Evolutionary conservation across 1,140 invertebrate species (phyloP).

Genomic region (Harlomillsia oculata): DNA sequence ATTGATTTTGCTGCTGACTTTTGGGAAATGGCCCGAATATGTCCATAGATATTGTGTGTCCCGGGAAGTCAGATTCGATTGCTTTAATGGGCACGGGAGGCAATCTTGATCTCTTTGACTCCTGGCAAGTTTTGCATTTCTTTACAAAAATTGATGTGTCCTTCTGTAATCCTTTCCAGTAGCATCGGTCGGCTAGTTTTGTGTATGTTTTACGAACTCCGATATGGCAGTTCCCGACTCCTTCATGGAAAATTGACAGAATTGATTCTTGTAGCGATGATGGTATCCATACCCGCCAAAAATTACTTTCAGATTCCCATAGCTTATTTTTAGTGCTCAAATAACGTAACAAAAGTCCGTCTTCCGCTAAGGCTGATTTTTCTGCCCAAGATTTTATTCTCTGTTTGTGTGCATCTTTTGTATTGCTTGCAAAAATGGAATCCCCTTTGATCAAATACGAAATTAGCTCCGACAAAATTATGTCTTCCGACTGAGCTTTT

Average conservation of each 20-base stretch:
- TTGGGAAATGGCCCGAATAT: conserved; percentile 38
- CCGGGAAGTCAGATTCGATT: conserved; percentile 19
- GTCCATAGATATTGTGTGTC: conserved; percentile 8
- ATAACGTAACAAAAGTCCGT: background rate
- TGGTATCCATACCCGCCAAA: conserved; percentile 9
- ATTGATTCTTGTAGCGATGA: background rate
- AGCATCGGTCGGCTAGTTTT: conserved; percentile 2
- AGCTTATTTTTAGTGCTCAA: conserved; percentile 1
- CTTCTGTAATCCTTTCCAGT: conserved; percentile 2
- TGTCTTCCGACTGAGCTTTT: background rate
- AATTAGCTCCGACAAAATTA: too few relatives aligned
- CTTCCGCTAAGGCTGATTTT: background rate
- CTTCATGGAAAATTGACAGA: background rate
- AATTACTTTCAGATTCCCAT: conserved; percentile 9
- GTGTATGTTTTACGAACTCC: conserved; percentile 5
- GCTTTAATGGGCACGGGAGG: conserved; percentile 41
- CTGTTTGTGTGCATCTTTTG: background rate
- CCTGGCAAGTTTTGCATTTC: conserved; percentile 4
- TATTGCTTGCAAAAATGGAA: background rate
- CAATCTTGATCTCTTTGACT: background rate
- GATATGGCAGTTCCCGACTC: background rate
- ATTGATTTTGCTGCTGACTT: conserved; percentile 35
- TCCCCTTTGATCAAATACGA: background rate
- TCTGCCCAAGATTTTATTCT: background rate
- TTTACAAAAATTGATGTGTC: background rate